Percentiles rank a stretch among this genome's conserved stretches.
These are phyloP conservation scores for Erynnis tages DNA, from an alignment of 2,888 invertebrate genomes.

Conservation along the genomic window DNA sequence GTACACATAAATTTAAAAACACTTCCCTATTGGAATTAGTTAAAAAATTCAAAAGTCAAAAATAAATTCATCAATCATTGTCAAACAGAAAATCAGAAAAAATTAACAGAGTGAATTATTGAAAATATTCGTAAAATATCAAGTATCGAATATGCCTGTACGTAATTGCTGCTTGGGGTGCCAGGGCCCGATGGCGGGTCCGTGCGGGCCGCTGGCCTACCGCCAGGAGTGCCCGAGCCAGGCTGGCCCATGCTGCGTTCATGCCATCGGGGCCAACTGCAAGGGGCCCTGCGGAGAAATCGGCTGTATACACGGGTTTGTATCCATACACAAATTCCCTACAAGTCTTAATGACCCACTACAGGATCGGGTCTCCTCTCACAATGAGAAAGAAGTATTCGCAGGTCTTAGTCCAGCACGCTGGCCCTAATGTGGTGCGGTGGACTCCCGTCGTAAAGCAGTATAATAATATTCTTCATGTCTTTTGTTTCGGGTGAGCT, in stretches of 20 bases:
- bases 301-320: conserved; percentile 56
- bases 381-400: too few species aligned
- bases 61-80: neutral
- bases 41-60: too few species aligned
- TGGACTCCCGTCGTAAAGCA: too few species aligned
- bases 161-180: conserved; percentile 69
- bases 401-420: too few species aligned
- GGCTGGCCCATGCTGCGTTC: conserved; percentile 58
- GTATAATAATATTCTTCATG: too few species aligned
- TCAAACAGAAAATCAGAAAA: conserved; percentile 4
- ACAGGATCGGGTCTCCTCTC: too few species aligned
- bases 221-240: conserved; percentile 41
- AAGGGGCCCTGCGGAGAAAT: conserved; percentile 50
- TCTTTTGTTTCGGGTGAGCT: too few species aligned
- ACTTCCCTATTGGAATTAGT: too few species aligned
- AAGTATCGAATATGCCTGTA: conserved; percentile 55
- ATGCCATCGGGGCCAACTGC: conserved; percentile 49
- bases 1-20: too few species aligned
- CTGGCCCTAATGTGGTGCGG: too few species aligned
- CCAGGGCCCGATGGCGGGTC: conserved; percentile 58
- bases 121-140: neutral
- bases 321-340: neutral
- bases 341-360: too few species aligned
- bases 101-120: neutral
- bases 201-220: conserved; percentile 49